phyloP scores from a whole-genome alignment of 2,797 vertebrate species.

The Epinephelus awoara region DNA sequence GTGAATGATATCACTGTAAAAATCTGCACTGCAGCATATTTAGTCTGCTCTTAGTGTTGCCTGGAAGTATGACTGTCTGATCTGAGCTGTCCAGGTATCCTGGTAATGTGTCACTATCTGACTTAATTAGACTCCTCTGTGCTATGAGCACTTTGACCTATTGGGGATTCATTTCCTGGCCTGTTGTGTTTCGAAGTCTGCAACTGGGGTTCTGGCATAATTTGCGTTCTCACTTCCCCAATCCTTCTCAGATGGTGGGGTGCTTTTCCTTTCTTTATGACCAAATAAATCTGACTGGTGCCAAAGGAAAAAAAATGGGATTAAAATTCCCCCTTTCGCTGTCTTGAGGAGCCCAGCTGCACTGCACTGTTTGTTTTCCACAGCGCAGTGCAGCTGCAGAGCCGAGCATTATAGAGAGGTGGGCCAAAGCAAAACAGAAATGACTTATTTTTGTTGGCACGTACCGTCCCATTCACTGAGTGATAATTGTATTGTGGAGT shows the following conservation, averaged over 20 bases:
- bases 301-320: slow-evolving; percentile 83
- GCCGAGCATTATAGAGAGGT: slow-evolving; percentile 74
- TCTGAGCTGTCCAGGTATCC: slow-evolving; percentile 61
- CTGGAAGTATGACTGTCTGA: slow-evolving; percentile 32
- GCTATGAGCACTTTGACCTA: slow-evolving; percentile 77
- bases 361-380: slow-evolving; percentile 85
- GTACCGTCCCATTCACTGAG: slow-evolving; percentile 67
- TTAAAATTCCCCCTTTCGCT: slow-evolving; percentile 88
- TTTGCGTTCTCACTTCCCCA: slow-evolving; percentile 76
- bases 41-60: slow-evolving; percentile 21
- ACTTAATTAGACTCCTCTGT: slow-evolving; percentile 67
- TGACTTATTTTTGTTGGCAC: slow-evolving; percentile 82
- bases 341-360: slow-evolving; percentile 88
- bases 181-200: slow-evolving; percentile 74
- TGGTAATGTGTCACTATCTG: slow-evolving; percentile 65
- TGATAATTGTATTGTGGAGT: slow-evolving; percentile 78
- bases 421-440: slow-evolving; percentile 79
- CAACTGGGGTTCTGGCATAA: slow-evolving; percentile 75
- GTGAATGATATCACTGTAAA: slow-evolving; percentile 57
- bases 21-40: slow-evolving; percentile 47
- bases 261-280: slow-evolving; percentile 85
- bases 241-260: slow-evolving; percentile 76
- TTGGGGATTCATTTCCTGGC: slow-evolving; percentile 80
- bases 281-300: slow-evolving; percentile 86
- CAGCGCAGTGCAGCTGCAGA: slow-evolving; percentile 83